Base-by-base conservation (phyloP, 1,140 invertebrate genomes). In the Pachyrhynchus sulphureomaculatus region DNA sequence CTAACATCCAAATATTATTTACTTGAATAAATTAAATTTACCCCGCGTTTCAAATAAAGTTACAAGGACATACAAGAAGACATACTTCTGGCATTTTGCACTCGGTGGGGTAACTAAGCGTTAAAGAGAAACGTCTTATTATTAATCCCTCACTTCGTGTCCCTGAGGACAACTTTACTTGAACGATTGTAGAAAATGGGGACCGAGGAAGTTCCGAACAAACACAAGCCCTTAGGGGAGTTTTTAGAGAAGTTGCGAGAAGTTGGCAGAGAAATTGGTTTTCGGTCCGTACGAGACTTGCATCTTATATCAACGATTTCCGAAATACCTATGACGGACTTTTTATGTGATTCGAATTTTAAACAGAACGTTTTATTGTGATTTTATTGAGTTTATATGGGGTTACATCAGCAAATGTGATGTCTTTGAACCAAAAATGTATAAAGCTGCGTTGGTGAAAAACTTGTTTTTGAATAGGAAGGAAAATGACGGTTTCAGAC, bases 151-250 rank as follows among this genome's bases (percentile, higher is more conserved):
- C 42, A 26, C 17, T 21, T 26, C 18, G 18, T 45, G 42, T 13
- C 42, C 23, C 42, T 13, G 15, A 21, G 42, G 42, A 24, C 10
- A 24, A 45, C 18, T 45, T 45, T 23, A 45, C 18, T 20, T 45
- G 42, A 45, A 24, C 42, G 42, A 45, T 45, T 45, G 42, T 24
- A 45, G 42, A 20, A 45, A 45, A 45, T 26, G 23, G 21, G 42
- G 42, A 21, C 18, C 42, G 18, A 13, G 21, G 18, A 45, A 45
- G 20, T 45, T 45, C n/a, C 21, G 42, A 23, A 20, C 42, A 23
- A 13, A 45, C 9, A 26, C 20, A 18, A 26, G 42, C 9, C 42
- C 42, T 45, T 26, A 13, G 42, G 42, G 42, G 41, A 24, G 41
- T 24, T 17, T 44, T 44, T 44, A 17, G 20, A 9, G 8, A 10